Conservation (phyloP, 2,797 vertebrate species). For the Malurus splendens region DNA sequence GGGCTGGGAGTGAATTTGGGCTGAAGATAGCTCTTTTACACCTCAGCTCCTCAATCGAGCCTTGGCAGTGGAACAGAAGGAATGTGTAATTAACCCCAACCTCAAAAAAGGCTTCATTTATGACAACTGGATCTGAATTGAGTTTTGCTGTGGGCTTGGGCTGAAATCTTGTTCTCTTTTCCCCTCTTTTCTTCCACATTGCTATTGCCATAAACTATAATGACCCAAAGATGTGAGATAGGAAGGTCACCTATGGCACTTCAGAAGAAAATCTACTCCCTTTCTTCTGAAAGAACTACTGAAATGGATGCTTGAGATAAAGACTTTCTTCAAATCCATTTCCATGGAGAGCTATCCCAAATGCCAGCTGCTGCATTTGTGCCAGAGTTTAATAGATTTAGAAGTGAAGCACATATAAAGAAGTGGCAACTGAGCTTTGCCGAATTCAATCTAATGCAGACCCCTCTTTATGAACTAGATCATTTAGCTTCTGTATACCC, state of each 20-base stretch:
- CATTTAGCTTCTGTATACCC: neutral
- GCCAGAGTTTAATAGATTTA: neutral
- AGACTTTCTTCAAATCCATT: neutral
- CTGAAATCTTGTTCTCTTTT: neutral
- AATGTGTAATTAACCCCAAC: neutral
- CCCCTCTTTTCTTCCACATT: neutral
- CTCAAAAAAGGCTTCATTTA: neutral
- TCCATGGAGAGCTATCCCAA: accelerated
- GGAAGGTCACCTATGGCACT: neutral
- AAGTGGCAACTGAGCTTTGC: neutral
- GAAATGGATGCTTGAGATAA: neutral
- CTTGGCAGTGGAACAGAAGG: neutral
- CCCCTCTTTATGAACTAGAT: neutral
- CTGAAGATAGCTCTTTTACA: neutral
- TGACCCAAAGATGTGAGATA: neutral
- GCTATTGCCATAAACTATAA: neutral
- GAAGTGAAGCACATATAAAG: neutral
- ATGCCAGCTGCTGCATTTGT: neutral
- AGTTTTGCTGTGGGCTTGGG: neutral
- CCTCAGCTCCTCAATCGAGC: neutral
- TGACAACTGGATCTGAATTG: neutral
- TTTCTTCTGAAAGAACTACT: neutral
- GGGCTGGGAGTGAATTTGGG: neutral
- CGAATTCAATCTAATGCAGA: neutral
- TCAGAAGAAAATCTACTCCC: neutral